Conservation (phyloP, 2,113 vertebrate genomes). For the Pao palembangensis region DNA sequence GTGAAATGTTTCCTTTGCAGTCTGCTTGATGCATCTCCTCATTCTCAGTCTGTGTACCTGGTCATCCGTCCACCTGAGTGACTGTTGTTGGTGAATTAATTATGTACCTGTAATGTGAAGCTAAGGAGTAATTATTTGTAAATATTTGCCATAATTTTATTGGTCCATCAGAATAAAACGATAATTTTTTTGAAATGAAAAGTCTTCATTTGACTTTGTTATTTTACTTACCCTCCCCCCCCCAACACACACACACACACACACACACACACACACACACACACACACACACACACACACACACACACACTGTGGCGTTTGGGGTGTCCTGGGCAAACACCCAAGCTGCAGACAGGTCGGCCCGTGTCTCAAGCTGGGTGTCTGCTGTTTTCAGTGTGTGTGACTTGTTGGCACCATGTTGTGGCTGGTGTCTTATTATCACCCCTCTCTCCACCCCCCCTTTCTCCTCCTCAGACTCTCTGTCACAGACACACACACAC, state of each 20-base stretch:
- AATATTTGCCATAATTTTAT: conserved; percentile 99
- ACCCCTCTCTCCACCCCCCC: conserved; percentile 46
- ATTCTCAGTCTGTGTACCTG: conserved; percentile 90
- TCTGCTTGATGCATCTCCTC: conserved; percentile 89
- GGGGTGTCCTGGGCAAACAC: conserved; percentile 64
- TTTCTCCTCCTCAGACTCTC: conserved; percentile 18
- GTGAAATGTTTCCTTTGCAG: conserved; percentile 89
- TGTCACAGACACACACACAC: conserved; percentile 18
- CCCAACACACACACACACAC: neutral
- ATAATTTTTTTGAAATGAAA: conserved; percentile 95
- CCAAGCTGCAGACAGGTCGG: conserved; percentile 61
- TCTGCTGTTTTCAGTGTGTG: conserved; percentile 76
- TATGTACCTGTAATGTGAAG: conserved; percentile 99
- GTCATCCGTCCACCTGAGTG: conserved; percentile 86
- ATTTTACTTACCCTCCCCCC: conserved; percentile 1
- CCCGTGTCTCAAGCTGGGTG: conserved; percentile 75
- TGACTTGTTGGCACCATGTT: conserved; percentile 71
- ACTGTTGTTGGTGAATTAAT: conserved; percentile 96
- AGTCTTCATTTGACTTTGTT: conserved; percentile 24
- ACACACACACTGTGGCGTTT: neutral
- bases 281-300: too few relatives aligned
- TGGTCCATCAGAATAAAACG: conserved; percentile 99
- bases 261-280: neutral
- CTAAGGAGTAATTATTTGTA: conserved; percentile 99
- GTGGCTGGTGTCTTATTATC: conserved; percentile 77